Base-by-base conservation (phyloP, 2,888 invertebrate species). In the Caenorhabditis angaria region DNA sequence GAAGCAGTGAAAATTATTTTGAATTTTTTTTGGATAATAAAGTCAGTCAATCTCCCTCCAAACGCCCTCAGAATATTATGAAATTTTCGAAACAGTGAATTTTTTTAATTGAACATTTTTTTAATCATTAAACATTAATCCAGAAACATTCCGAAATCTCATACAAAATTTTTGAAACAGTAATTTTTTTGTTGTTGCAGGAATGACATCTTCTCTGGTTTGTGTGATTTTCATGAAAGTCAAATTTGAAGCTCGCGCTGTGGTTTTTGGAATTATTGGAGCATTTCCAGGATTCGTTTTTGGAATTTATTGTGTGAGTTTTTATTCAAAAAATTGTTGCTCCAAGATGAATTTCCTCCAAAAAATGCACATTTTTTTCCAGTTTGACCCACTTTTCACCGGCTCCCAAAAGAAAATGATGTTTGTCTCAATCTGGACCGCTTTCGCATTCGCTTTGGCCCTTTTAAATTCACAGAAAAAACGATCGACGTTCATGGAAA, bases 381-480 rank as follows among this genome's bases (percentile, higher is more conserved):
- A 70, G 83, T 25, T 87, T 8, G 87, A 87, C 55, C 76, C 74
- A 3, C 25, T 63, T 27, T 70, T 88, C 41, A 70, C 77, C 6
- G 77, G 82, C 0, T 65, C 82, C 0, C 64, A 77, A 64, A 88
- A 87, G 76, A 88, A 88, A 66, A 87, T 88, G 85, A 69, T 81
- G 20, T 87, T 88, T 65, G 87, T 87, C n/a, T 82, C 85, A 10
- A 80, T 88, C 27, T 87, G 87, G 87, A 78, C 82, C 28, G 76
- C 86, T 1, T 87, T 88, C 70, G 86, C 87, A 18, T 74, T 86
- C 28, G 84, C 87, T 10, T 72, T 87, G n/a, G 84, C 81, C 63
- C 66, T 87, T 18, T 69, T 87, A n/a, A 87, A 88, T 70, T 61
- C 72, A 4, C 72, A 83, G 56, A 76, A 71, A 68, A 66, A 88